Evolutionary conservation across 1,140 invertebrate species (phyloP).

Genomic region (Mamestra configurata): DNA sequence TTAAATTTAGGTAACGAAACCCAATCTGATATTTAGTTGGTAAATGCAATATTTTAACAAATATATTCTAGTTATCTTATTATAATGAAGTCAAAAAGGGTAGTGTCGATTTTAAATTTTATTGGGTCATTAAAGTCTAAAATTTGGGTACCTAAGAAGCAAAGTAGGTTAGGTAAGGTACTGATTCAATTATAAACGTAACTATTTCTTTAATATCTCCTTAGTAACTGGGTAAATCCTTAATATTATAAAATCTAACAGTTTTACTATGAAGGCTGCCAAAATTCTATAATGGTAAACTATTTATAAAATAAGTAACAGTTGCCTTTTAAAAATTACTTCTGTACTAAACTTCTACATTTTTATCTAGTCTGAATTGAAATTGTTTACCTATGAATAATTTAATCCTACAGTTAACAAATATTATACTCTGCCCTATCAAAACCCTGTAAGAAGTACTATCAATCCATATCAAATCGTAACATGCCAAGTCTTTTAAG

Average conservation of each 20-base stretch:
- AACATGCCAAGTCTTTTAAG: background rate
- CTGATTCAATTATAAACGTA: too few relatives aligned
- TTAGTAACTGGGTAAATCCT: background rate
- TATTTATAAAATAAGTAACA: constrained; percentile 35
- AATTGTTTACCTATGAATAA: too few relatives aligned
- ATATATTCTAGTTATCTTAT: background rate
- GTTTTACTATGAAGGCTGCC: background rate
- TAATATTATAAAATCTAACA: background rate
- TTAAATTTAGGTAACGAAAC: background rate
- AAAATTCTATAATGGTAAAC: background rate
- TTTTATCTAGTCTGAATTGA: too few relatives aligned
- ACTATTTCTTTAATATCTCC: too few relatives aligned
- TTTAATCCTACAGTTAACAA: background rate
- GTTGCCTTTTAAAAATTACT: background rate
- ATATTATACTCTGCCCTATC: constrained; percentile 19
- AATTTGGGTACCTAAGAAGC: background rate
- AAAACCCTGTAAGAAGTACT: constrained; percentile 24
- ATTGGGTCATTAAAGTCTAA: background rate
- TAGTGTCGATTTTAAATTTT: background rate
- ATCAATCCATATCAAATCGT: too few relatives aligned
- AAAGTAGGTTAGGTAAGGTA: background rate
- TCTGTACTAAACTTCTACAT: too few relatives aligned
- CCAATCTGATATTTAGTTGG: background rate
- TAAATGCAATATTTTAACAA: background rate
- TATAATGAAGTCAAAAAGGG: background rate